Conservation (phyloP, 1,140 invertebrate species). For the Pygmarrhopalites habei region DNA sequence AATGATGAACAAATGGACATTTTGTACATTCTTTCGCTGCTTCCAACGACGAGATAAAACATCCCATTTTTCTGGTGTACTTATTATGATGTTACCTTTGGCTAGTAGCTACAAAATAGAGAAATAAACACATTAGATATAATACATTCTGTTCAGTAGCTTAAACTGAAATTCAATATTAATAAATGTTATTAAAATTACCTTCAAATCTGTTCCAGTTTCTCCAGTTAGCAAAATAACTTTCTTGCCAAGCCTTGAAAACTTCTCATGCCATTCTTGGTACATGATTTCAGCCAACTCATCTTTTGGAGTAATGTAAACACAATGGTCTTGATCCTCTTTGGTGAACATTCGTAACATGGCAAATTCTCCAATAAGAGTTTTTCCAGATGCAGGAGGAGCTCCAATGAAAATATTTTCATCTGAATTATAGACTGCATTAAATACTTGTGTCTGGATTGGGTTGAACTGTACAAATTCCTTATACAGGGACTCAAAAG, state of each 20-base stretch:
- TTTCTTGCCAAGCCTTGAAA: slow-evolving; percentile 74
- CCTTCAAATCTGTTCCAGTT: slow-evolving; percentile 91
- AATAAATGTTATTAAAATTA: neutral
- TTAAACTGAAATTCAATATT: slow-evolving; percentile 1
- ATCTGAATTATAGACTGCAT: slow-evolving; percentile 96
- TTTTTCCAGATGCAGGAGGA: slow-evolving; percentile 92
- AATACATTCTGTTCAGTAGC: too few relatives aligned
- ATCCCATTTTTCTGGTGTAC: slow-evolving; percentile 98
- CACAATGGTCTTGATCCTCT: slow-evolving; percentile 54
- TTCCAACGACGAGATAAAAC: slow-evolving; percentile 97
- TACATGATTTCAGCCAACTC: slow-evolving; percentile 86
- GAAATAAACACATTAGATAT: slow-evolving; percentile 5
- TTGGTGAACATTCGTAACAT: slow-evolving; percentile 75
- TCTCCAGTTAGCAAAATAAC: slow-evolving; percentile 94
- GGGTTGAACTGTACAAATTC: slow-evolving; percentile 95
- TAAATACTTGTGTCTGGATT: slow-evolving; percentile 99
- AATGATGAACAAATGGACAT: slow-evolving; percentile 92
- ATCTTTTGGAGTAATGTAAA: slow-evolving; percentile 89
- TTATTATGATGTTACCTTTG: slow-evolving; percentile 90
- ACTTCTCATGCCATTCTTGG: slow-evolving; percentile 83
- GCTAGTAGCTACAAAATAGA: slow-evolving; percentile 49
- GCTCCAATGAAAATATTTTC: slow-evolving; percentile 98
- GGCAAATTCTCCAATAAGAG: slow-evolving; percentile 94
- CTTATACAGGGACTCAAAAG: slow-evolving; percentile 78
- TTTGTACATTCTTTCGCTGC: slow-evolving; percentile 95